These are phyloP conservation scores for Eira barbara DNA, from an alignment of 2,113 vertebrate species.

Conservation along the genomic window DNA sequence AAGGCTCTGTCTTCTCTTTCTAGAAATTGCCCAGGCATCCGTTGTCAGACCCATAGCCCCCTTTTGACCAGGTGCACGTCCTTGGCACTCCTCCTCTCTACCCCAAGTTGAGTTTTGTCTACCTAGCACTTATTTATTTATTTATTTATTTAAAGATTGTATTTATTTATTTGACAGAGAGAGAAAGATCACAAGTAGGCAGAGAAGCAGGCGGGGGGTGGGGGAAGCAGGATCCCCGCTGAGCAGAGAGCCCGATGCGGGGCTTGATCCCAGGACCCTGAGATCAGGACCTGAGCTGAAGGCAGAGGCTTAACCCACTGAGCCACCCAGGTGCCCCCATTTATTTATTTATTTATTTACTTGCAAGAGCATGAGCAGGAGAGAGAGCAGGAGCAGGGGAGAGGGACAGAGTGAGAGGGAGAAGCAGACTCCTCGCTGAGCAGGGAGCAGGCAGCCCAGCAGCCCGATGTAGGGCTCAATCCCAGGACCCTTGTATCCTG, in stretches of 20 bases:
- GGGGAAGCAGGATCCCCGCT: no score
- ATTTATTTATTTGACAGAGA: no score
- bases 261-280: no score
- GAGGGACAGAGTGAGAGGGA: not conserved
- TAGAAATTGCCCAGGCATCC: not conserved
- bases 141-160: not conserved
- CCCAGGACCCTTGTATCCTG: not conserved
- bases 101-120: not conserved
- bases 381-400: not conserved
- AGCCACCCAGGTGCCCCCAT: no score
- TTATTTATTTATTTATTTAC: not conserved
- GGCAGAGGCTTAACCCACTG: no score
- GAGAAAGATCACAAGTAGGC: no score
- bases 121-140: no score
- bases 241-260: no score
- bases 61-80: not conserved
- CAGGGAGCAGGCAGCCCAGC: no score
- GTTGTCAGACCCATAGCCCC: not conserved
- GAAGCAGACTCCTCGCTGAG: not conserved
- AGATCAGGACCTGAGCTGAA: no score
- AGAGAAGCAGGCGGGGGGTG: no score
- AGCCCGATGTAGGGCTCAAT: not conserved
- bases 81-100: not conserved
- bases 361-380: not conserved
- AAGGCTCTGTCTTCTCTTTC: not conserved